Percentiles rank a stretch among this genome's conserved stretches.
Evolutionary conservation across 2,888 invertebrate species (phyloP).

Genomic region (Abscondita cerata): DNA sequence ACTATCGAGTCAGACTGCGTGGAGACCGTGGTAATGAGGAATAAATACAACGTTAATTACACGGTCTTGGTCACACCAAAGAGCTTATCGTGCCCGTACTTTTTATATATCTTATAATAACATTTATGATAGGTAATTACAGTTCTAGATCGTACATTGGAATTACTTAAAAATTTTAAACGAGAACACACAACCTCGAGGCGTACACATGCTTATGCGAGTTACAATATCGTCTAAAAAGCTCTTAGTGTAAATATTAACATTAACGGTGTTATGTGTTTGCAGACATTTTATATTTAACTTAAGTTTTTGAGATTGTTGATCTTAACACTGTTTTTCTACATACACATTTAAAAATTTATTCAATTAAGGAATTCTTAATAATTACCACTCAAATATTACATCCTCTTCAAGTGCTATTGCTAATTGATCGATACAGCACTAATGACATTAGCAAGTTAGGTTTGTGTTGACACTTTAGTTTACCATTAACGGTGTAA

Average conservation of each 20-base stretch:
- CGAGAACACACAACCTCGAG: too few species aligned
- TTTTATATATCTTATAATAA: constrained; percentile 18
- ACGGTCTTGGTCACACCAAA: constrained; percentile 33
- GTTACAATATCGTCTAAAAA: not conserved
- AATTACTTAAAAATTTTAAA: not conserved
- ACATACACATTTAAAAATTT: not conserved
- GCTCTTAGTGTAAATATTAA: not conserved
- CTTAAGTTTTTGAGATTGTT: not conserved
- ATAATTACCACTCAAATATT: constrained; percentile 1
- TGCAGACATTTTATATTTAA: constrained; percentile 1
- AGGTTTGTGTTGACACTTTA: too few species aligned
- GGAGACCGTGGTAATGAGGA: constrained; percentile 39
- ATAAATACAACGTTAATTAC: constrained; percentile 39
- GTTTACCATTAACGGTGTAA: too few species aligned
- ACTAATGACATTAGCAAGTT: too few species aligned
- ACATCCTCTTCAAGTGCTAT: not conserved
- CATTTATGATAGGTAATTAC: constrained; percentile 15
- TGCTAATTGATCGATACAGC: not conserved
- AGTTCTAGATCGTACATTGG: constrained; percentile 10
- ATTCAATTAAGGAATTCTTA: not conserved
- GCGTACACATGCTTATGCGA: not conserved
- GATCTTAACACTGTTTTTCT: not conserved
- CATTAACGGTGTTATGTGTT: not conserved
- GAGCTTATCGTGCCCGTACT: constrained; percentile 16
- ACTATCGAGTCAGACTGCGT: constrained; percentile 39